A percentile compares a stretch with the other conserved stretches of the same genome.
Evolutionary conservation across 2,113 vertebrate genomes (phyloP).

Genomic region (Burhinus oedicnemus): DNA sequence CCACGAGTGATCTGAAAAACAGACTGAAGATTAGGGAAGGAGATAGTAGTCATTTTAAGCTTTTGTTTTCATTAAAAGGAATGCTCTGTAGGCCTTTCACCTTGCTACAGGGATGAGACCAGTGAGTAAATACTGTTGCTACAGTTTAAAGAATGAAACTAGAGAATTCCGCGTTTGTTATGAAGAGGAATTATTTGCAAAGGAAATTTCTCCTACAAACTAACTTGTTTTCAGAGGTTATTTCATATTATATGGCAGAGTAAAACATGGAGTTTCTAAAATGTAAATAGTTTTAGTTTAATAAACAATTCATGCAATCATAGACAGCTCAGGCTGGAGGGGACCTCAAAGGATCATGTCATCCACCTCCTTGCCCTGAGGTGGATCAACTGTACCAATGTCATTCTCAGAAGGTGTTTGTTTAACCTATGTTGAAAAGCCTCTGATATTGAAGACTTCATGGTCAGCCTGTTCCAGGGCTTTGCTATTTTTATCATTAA

Average conservation of each 20-base stretch:
- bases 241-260: neutral
- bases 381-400: neutral
- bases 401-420: conserved; percentile 1
- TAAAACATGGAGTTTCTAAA: neutral
- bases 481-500: neutral
- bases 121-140: neutral
- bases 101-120: neutral
- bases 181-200: neutral
- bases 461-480: neutral
- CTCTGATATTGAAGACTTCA: neutral
- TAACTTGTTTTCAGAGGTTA: neutral
- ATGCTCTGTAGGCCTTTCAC: neutral
- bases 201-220: neutral
- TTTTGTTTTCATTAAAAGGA: neutral
- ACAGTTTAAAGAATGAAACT: neutral
- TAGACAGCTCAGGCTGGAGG: neutral
- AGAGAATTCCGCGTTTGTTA: neutral
- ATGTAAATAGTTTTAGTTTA: neutral
- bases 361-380: neutral
- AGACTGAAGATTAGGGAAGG: neutral
- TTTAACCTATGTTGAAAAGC: conserved; percentile 1
- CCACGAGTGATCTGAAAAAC: neutral
- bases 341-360: neutral
- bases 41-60: neutral
- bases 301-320: neutral